These are phyloP conservation scores for Polietes domitor DNA, from an alignment of 2,888 invertebrate genomes.

Conservation along the genomic window DNA sequence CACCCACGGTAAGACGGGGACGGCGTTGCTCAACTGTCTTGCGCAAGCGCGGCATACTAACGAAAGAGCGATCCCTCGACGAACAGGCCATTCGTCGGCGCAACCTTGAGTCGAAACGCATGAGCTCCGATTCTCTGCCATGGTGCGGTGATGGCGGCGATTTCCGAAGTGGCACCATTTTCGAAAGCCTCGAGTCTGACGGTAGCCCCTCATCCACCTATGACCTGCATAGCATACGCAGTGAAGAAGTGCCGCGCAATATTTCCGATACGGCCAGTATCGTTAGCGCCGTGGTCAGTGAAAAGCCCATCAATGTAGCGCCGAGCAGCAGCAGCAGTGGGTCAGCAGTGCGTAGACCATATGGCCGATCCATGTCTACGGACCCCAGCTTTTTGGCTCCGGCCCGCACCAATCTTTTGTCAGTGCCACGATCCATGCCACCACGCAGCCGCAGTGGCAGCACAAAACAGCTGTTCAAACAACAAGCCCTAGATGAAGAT, in stretches of 20 bases:
- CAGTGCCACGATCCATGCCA: slow-evolving; percentile 80
- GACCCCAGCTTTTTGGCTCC: slow-evolving; percentile 75
- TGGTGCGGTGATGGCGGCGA: slow-evolving; percentile 78
- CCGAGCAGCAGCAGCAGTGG: slow-evolving; percentile 42
- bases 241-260: slow-evolving; percentile 73
- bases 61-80: slow-evolving; percentile 81
- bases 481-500: slow-evolving; percentile 83
- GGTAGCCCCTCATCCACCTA: slow-evolving; percentile 73
- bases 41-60: slow-evolving; percentile 78
- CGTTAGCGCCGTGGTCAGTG: slow-evolving; percentile 68
- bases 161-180: slow-evolving; percentile 79
- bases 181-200: slow-evolving; percentile 80
- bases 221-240: slow-evolving; percentile 77
- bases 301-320: slow-evolving; percentile 63
- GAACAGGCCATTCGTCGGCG: slow-evolving; percentile 81
- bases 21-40: slow-evolving; percentile 78
- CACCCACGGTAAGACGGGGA: slow-evolving; percentile 74
- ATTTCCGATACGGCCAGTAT: slow-evolving; percentile 66
- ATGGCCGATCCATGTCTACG: slow-evolving; percentile 78
- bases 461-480: slow-evolving; percentile 83
- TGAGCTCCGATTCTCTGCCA: slow-evolving; percentile 80
- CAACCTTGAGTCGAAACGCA: slow-evolving; percentile 82
- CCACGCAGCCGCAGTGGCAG: slow-evolving; percentile 81
- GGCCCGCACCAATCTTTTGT: slow-evolving; percentile 74
- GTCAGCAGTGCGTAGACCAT: slow-evolving; percentile 71